These are phyloP conservation scores for Nothura maculosa DNA, from an alignment of 2,797 vertebrate genomes.

Conservation along the genomic window DNA sequence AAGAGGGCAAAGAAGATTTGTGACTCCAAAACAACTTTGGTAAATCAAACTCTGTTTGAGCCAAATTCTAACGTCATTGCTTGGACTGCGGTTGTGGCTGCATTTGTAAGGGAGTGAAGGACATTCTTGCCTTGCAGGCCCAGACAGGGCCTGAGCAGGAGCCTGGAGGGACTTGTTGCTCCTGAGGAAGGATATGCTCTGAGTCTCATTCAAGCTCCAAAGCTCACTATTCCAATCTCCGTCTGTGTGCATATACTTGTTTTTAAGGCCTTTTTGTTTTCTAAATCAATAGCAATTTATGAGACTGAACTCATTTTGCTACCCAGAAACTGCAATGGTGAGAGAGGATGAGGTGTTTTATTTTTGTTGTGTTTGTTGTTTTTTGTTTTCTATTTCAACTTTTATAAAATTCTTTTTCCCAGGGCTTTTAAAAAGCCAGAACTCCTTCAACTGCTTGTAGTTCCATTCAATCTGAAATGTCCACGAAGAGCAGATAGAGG, in stretches of 20 bases:
- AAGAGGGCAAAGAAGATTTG: not conserved
- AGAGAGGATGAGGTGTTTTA: not conserved
- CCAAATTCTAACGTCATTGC: not conserved
- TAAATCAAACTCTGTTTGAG: not conserved
- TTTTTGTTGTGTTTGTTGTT: no score
- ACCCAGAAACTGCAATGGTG: not conserved
- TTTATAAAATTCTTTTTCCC: not conserved
- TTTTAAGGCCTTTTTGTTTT: not conserved
- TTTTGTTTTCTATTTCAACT: not conserved
- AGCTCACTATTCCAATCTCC: not conserved
- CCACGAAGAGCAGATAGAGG: not conserved
- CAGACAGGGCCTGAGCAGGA: rapidly evolving
- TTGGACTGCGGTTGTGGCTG: not conserved
- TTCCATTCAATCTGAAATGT: not conserved
- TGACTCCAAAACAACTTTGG: not conserved
- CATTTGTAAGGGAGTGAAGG: not conserved
- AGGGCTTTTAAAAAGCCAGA: not conserved
- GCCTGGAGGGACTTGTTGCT: not conserved
- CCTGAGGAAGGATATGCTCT: not conserved
- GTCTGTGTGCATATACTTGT: not conserved
- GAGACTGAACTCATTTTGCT: not conserved
- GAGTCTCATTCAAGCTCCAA: not conserved
- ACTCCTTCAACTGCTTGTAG: not conserved
- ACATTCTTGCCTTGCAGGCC: rapidly evolving
- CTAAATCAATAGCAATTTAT: slow-evolving; percentile 27